Conservation (phyloP, 2,113 vertebrate species). For the Vanacampus margaritifer region DNA sequence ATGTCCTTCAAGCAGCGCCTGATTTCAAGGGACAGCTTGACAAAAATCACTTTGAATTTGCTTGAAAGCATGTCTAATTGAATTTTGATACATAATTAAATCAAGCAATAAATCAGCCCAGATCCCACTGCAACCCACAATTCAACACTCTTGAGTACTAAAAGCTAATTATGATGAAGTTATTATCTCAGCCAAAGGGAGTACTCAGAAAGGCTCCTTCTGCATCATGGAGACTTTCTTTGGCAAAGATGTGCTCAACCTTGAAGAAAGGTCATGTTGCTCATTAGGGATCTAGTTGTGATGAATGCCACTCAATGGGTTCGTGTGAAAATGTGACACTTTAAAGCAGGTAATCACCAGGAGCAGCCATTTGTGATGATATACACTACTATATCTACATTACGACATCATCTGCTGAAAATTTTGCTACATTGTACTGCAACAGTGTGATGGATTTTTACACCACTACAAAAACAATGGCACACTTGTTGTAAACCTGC, state of each 20-base stretch:
- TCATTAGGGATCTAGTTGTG: conserved; percentile 38
- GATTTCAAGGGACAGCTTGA: conserved; percentile 71
- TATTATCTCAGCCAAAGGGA: conserved; percentile 73
- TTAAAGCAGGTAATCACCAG: conserved; percentile 35
- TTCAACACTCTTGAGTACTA: conserved; percentile 72
- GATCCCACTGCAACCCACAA: conserved; percentile 73
- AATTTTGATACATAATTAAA: conserved; percentile 82
- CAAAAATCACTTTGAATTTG: conserved; percentile 72
- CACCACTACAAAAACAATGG: conserved; percentile 1
- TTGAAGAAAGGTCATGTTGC: conserved; percentile 62
- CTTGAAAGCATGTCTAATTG: conserved; percentile 77
- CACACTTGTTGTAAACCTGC: background rate
- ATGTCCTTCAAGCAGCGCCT: conserved; percentile 65
- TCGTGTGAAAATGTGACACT: conserved; percentile 27
- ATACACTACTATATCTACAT: background rate
- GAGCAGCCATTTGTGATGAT: background rate
- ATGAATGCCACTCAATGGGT: conserved; percentile 46
- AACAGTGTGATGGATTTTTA: conserved; percentile 11
- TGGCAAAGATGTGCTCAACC: conserved; percentile 60
- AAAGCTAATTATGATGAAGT: conserved; percentile 77
- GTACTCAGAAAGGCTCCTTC: conserved; percentile 62
- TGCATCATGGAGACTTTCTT: conserved; percentile 51
- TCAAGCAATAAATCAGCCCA: conserved; percentile 78
- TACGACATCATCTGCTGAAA: background rate
- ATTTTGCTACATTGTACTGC: background rate